phyloP scores from a whole-genome alignment of 2,113 vertebrate species.

The Lathamus discolor region DNA sequence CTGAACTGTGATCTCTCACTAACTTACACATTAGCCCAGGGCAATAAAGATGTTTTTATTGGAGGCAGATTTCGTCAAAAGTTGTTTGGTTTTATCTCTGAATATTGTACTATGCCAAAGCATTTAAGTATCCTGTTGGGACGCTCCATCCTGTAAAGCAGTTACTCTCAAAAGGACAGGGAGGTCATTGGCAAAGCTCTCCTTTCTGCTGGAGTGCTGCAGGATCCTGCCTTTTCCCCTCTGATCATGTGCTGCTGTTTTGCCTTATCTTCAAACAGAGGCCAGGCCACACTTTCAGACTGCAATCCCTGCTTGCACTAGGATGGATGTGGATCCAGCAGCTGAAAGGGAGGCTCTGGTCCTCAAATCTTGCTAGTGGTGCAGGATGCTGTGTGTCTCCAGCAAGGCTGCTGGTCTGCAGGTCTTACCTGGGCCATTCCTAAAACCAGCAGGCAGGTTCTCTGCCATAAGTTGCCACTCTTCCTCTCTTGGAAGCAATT shows the following conservation, averaged over 20 bases:
- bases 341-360: not conserved
- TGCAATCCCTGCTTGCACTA: not conserved
- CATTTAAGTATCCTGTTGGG: slow-evolving; percentile 39
- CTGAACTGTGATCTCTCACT: slow-evolving; percentile 58
- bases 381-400: not conserved
- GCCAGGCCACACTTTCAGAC: not conserved
- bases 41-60: slow-evolving; percentile 72
- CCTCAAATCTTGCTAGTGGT: not conserved
- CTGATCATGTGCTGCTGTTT: not conserved
- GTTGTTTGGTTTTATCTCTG: slow-evolving; percentile 41
- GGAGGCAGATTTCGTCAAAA: slow-evolving; percentile 69
- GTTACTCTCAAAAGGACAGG: not conserved
- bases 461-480: not conserved
- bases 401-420: not conserved
- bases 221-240: not conserved
- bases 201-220: not conserved
- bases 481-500: not conserved
- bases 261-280: not conserved
- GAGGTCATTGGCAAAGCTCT: not conserved
- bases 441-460: not conserved
- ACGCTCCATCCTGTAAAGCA: slow-evolving; percentile 17
- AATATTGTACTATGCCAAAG: not conserved
- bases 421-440: not conserved
- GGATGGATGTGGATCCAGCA: not conserved
- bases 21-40: slow-evolving; percentile 68